A percentile compares a stretch with the other conserved stretches of the same genome.
These are phyloP conservation scores for Erpornis zantholeuca DNA, from an alignment of 2,113 vertebrate genomes.

Conservation along the genomic window DNA sequence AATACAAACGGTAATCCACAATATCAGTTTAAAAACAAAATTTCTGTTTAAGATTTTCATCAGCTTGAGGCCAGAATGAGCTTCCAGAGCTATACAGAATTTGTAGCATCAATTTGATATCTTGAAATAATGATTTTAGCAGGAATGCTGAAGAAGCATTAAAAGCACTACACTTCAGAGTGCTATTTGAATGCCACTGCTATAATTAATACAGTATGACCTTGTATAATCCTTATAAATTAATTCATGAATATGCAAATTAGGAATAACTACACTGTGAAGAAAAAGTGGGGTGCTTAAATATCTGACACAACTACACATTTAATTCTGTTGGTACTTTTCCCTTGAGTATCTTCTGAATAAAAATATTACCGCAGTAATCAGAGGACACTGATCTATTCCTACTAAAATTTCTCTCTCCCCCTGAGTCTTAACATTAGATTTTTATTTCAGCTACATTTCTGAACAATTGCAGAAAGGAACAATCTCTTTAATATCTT, in stretches of 20 bases:
- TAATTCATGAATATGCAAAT: constrained; percentile 47
- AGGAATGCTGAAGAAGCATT: constrained; percentile 20
- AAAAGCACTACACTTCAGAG: background rate
- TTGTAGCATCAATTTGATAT: background rate
- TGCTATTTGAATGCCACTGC: background rate
- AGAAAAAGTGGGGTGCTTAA: constrained; percentile 42
- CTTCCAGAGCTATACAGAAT: background rate
- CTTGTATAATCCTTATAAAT: constrained; percentile 15
- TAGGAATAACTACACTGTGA: background rate
- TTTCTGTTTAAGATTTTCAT: background rate
- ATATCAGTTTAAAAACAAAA: background rate
- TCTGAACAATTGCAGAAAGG: background rate
- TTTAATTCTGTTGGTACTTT: constrained; percentile 16
- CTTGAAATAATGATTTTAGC: background rate
- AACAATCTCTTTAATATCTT: background rate
- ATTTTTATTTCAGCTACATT: constrained; percentile 8
- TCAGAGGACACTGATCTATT: background rate
- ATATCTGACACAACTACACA: constrained; percentile 36
- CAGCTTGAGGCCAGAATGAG: background rate
- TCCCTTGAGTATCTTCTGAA: background rate
- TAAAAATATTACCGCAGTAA: constrained; percentile 19
- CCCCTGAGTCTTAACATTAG: background rate
- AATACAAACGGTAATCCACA: background rate
- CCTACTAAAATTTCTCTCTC: background rate
- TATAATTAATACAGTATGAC: constrained; percentile 26